Evolutionary conservation across 2,888 invertebrate species (phyloP).

Genomic region (Elegia similella): DNA sequence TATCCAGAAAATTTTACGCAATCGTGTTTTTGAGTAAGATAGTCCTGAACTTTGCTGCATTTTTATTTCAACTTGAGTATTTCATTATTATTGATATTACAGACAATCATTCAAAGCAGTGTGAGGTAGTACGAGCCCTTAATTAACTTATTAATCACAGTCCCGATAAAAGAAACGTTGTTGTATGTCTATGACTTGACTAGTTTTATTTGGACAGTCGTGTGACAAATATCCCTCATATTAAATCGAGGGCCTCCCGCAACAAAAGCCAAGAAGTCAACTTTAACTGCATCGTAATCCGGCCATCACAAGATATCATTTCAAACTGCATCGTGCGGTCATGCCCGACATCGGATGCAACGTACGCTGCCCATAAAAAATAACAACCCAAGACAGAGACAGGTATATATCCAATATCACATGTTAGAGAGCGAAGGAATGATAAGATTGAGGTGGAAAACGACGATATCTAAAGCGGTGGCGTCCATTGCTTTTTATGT

Average conservation of each 20-base stretch:
- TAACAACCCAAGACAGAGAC: conserved; percentile 1
- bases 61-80: too few species aligned
- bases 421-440: background rate
- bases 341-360: conserved; percentile 1
- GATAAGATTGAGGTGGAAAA: background rate
- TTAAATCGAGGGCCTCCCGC: background rate
- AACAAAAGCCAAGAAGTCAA: background rate
- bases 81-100: too few species aligned
- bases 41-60: too few species aligned
- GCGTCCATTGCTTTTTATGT: conserved; percentile 11
- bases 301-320: background rate
- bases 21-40: too few species aligned
- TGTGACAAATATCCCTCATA: too few species aligned
- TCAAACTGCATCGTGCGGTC: conserved; percentile 6
- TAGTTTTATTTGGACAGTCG: too few species aligned
- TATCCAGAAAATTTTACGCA: too few species aligned
- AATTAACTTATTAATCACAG: too few species aligned
- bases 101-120: too few species aligned
- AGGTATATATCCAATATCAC: background rate
- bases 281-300: background rate
- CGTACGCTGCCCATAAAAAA: conserved; percentile 1
- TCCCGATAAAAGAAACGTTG: too few species aligned
- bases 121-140: too few species aligned
- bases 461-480: background rate
- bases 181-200: too few species aligned